Evolutionary conservation across 2,113 vertebrate species (phyloP), one percentile per base, ranked within the genome.

Genomic region (Garra rufa): DNA sequence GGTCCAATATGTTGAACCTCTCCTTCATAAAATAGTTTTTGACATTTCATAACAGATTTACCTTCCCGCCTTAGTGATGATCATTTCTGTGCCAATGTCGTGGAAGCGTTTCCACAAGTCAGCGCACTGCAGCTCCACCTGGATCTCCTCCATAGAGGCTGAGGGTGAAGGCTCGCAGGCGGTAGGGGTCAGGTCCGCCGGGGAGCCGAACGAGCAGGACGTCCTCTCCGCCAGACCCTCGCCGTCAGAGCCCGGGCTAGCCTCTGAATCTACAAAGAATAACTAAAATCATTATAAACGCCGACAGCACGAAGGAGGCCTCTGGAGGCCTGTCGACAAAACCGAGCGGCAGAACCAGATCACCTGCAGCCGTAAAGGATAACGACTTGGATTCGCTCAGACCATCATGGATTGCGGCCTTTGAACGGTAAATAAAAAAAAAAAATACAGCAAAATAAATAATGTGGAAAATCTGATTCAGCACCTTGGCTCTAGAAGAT

Each of bases 91-190:
- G 86, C 98, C 98, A 84, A 99, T 99, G 82, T 99, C 98, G 84
- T 99, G 98, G 94, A 99, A 99, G 87, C 98, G 95, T 92, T 99
- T 99, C 98, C 98, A 99, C 81, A 99, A 95, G 89, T 99, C 98
- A 0, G 97, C 97, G 82, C 98, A 99, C 83, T 99, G 98, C 85
- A 99, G 92, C 91, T 99, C 98, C 93, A 99, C 97, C 93, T 99
- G 97, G 87, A 99, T 99, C 90, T 99, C 98, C 85, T 98, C 98
- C 98, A 99, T 99, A 88, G 97, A 98, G 83, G 96, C 94, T 86
- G 96, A 88, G 69, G 96, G 89, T 19, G 93, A 92, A 13, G 93
- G 88, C 11, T 94, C 93, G 78, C 93, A 93, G 86, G 92, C 87
- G 24, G 88, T 91, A 1, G 93, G 88, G 50, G 94, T 92, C 92